Evolutionary conservation across 2,113 vertebrate genomes (phyloP).

Genomic region (Rattus rattus): DNA sequence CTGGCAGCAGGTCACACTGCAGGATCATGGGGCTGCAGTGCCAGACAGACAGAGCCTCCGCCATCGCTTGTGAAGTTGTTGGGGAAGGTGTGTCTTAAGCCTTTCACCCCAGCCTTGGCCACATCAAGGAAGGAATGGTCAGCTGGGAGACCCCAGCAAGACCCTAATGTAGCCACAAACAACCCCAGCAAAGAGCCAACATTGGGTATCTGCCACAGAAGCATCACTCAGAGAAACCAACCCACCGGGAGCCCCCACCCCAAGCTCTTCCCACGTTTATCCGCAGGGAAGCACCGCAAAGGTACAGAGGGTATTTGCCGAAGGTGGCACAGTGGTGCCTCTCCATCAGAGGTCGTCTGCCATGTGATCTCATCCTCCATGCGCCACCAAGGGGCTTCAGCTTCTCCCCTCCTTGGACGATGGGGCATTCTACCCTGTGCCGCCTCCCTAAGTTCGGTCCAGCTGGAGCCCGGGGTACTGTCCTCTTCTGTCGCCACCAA

Average conservation of each 20-base stretch:
- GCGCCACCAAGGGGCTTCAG: background rate
- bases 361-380: background rate
- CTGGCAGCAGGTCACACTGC: background rate
- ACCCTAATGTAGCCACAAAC: background rate
- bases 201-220: background rate
- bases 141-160: background rate
- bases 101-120: background rate
- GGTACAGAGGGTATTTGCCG: background rate
- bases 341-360: background rate
- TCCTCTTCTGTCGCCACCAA: background rate
- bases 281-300: background rate
- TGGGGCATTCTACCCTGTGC: background rate
- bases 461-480: background rate
- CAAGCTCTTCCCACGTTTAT: background rate
- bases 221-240: background rate
- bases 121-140: background rate
- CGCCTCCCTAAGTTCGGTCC: background rate
- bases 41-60: accelerated
- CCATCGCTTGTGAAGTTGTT: background rate
- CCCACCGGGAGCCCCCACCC: too few relatives aligned
- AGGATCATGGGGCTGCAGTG: too few relatives aligned
- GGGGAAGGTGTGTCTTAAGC: background rate
- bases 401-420: background rate
- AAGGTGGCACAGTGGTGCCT: background rate
- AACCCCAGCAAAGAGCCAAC: background rate